A percentile compares a stretch with the other conserved stretches of the same genome.
These are phyloP conservation scores for Drosophila ustulata DNA, from an alignment of 2,888 invertebrate species.

Conservation along the genomic window DNA sequence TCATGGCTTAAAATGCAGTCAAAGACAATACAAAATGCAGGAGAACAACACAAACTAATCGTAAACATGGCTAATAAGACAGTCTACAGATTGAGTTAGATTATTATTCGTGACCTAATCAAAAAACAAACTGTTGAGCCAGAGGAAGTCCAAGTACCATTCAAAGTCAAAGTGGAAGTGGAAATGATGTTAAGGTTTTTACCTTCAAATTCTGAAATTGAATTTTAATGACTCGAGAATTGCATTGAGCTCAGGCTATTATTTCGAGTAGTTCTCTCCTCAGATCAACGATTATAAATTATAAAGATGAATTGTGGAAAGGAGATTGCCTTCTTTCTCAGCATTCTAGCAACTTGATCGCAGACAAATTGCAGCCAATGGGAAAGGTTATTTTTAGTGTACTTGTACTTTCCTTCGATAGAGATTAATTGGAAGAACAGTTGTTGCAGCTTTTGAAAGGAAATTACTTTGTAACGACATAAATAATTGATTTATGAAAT, in stretches of 20 bases:
- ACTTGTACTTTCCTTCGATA: not conserved
- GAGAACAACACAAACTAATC: constrained; percentile 14
- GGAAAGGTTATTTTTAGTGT: not conserved
- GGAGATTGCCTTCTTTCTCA: constrained; percentile 2
- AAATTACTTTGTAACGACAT: not conserved
- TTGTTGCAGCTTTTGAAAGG: not conserved
- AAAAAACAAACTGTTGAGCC: constrained; percentile 15
- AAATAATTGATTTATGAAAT: too few species aligned
- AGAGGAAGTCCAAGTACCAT: not conserved
- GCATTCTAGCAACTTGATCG: not conserved
- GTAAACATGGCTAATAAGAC: constrained; percentile 55
- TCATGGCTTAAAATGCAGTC: constrained; percentile 48
- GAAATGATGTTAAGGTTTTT: constrained; percentile 49
- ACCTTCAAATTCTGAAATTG: constrained; percentile 42
- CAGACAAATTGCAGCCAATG: constrained; percentile 1
- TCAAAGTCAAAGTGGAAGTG: constrained; percentile 39
- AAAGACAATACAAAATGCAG: constrained; percentile 17
- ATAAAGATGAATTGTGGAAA: not conserved
- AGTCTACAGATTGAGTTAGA: constrained; percentile 24
- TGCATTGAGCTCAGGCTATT: constrained; percentile 24
- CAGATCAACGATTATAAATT: not conserved
- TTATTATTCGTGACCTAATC: constrained; percentile 32
- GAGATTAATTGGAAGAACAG: not conserved
- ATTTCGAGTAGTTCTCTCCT: not conserved
- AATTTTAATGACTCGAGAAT: constrained; percentile 60